Evolutionary conservation across 2,888 invertebrate species (phyloP), one percentile per base, ranked within the genome.

Genomic region (Cephus pulcher): DNA sequence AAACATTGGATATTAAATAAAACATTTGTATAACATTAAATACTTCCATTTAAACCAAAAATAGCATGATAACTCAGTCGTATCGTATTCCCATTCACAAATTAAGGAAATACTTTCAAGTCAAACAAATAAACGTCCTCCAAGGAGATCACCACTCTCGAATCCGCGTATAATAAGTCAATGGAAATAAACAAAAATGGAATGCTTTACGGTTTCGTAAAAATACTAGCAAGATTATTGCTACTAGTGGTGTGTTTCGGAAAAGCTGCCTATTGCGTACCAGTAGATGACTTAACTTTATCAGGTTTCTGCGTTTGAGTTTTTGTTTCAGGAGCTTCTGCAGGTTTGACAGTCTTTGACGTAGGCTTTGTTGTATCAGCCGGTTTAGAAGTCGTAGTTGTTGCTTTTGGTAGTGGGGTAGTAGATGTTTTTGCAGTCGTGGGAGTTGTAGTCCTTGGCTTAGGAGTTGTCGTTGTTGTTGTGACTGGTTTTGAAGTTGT

Each of bases 281-380:
- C 92, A 83, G 89, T 89, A 1, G 94, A 94, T 78, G 93, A 93
- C 33, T 90, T 89, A 0, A 93, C 93, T 84, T 76, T 76, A 73
- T 80, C 80, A 70, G 78, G 83, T 34, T 80, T 76, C 11, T 81
- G 76, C 82, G 88, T 88, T 30, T 86, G 83, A 4, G 82, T 78
- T 80, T 84, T 86, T 68, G 81, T 83, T 74, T 56, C 6, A 23
- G 23, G 83, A 70, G 32, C 70, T 76, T 82, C 81, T 80, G 12
- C 70, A 73, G 73, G 82, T 84, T 12, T 83, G 81, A 77, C 85
- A 75, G 83, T 86, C 82, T 75, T 40, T 77, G 73, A 75, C 75
- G 75, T 69, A 69, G 74, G 69, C 76, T 35, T 75, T 77, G 37
- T 74, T 75, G 75, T 34, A 75, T 35, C 12, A 80, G 75, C 33